Evolutionary conservation across 2,797 vertebrate genomes (phyloP), one percentile per base, ranked within the genome.

Genomic region (Bradypodion pumilum): DNA sequence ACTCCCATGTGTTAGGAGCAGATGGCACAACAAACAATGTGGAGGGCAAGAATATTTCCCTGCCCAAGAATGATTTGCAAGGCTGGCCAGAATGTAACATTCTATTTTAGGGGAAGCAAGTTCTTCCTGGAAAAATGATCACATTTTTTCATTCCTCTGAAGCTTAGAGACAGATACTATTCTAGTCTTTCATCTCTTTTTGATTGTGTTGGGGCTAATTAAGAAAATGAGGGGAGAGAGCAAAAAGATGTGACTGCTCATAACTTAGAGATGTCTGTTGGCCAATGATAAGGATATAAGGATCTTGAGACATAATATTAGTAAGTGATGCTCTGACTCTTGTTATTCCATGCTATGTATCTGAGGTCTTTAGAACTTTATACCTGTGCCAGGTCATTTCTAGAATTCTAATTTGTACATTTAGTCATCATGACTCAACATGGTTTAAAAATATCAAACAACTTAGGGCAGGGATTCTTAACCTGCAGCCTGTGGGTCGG

Each of bases 151-250:
- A 49, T 83, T 78, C 27, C 49, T 19, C 5, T 73, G 82, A 86
- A 44, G 78, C 60, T 70, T 10, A 68, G n/a, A 46, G 42, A 59
- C 29, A 74, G 63, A 65, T 65, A 85, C 74, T 81, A 10, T 74
- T 27, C 35, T 84, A 81, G 78, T 19, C 49, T 86, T 81, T 40
- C 74, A 0, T 44, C 27, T 10, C 5, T 44, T 65, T 65, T 56
- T 87, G 88, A 91, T 92, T 82, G 49, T 42, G 76, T 3, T 5
- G 81, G 78, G 80, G 49, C 2, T 40, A 13, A 84, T 82, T 72
- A 42, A 35, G 27, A 80, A 80, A 87, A 89, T 65, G 27, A 88
- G 66, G 52, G 73, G 72, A 7, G 83, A 86, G 70, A 49, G 73
- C 78, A 69, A 69, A 56, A 68, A 49, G 76, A 85, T 82, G 77